Base-by-base conservation (phyloP, 2,888 invertebrate species). In the Acrobasis repandana region DNA sequence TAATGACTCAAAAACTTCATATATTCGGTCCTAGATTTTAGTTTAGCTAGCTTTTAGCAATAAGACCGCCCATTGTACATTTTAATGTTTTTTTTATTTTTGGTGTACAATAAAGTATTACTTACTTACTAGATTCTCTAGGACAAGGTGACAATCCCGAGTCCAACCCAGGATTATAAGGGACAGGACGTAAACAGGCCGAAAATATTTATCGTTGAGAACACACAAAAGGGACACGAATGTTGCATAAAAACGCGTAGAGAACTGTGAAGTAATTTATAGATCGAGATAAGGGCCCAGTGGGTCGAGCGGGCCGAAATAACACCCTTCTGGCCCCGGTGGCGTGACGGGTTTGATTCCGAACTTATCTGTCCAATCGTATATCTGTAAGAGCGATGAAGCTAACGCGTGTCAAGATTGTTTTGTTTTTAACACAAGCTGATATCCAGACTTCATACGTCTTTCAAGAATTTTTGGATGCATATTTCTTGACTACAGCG, bases 211-310 rank as follows among this genome's bases (percentile, higher is more conserved):
- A 58, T 52, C 33, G 50, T 28, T 28, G 60, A 33, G 38, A 28
- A 10, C 52, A 60, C 51, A 51, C 64, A 64, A 66, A 64, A 64
- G 65, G 64, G 68, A 67, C 70, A 71, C 68, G 67, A 68, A 67
- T 70, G 66, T 66, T 58, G 65, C 59, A 65, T 60, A 70, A 67
- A 69, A 72, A 73, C 72, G 69, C 67, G 75, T 63, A 70, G 71
- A 69, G 77, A 73, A 80, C 81, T 64, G 66, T 63, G 63, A 63
- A 65, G 75, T 79, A 77, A 82, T 82, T 81, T 81, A 82, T 82
- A 74, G 79, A 80, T 81, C 76, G 66, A 69, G 77, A 79, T 82
- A 66, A 71, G 69, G 65, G 64, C 63, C 59, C 64, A 63, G 63
- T 64, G 68, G 69, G 56, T 60, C 59, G 52, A 61, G 54, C 38